phyloP scores from a whole-genome alignment of 2,888 invertebrate genomes.

The Phania funesta region DNA sequence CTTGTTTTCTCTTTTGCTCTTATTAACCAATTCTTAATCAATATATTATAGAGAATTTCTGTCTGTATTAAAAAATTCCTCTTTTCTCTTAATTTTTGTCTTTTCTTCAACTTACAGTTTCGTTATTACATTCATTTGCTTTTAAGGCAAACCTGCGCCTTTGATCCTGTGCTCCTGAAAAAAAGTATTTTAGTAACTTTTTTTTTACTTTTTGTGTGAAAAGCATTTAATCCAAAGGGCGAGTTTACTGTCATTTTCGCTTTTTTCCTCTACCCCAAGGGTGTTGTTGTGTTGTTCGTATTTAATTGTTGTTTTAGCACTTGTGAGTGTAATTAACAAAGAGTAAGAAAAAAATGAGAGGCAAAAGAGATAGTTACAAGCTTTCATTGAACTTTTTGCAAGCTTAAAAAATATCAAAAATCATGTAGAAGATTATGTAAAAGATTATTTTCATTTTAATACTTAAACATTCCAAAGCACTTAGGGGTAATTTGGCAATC shows the following conservation, averaged over 20 bases:
- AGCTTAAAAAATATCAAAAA: not conserved
- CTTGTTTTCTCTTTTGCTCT: not conserved
- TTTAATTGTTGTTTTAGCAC: conserved; percentile 29
- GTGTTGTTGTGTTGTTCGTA: conserved; percentile 46
- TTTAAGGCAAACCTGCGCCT: conserved; percentile 56
- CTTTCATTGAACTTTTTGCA: not conserved
- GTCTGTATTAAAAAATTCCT: not conserved
- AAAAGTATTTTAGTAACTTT: conserved; percentile 20
- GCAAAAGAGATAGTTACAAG: not conserved
- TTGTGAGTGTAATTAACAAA: not conserved
- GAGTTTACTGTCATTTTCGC: conserved; percentile 43
- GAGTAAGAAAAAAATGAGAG: not conserved
- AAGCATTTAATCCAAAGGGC: conserved; percentile 57
- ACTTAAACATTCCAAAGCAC: too few relatives aligned
- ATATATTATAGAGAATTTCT: conserved; percentile 38
- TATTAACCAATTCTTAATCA: conserved; percentile 59
- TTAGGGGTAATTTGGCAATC: too few relatives aligned
- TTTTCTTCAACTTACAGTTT: not conserved
- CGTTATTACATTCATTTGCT: not conserved
- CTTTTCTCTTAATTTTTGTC: not conserved
- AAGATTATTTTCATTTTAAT: not conserved
- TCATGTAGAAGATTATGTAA: not conserved
- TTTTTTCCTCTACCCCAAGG: conserved; percentile 40
- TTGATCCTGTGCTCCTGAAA: conserved; percentile 32
- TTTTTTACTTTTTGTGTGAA: not conserved